Base-by-base conservation (phyloP, 1,140 invertebrate species). In the Andrena cerasifolii region DNA sequence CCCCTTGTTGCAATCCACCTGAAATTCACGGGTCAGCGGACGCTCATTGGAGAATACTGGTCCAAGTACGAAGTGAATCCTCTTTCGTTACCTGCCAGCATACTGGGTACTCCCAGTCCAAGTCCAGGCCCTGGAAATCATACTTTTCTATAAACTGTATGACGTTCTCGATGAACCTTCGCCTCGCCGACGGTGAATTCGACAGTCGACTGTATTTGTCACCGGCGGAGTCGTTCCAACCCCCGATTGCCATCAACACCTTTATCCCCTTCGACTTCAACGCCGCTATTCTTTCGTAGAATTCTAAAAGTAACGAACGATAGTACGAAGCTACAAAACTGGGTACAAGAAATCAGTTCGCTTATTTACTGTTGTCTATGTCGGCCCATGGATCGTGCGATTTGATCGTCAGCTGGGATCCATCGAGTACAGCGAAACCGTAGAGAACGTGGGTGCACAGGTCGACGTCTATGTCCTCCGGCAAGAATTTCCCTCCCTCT, bases 1-100 rank as follows among this genome's bases (percentile, higher is more conserved):
- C 0, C 96, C 96, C 88, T 95, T 96, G 16, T 94, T 94, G 82
- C 97, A 97, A 82, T 97, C 95, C 0, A 96, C 96, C 93, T 94
- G 62, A 49, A 73, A 70, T 40, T 70, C 31, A 78, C 59, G 12
- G 10, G 16, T 76, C 26, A 49, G 40, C 45, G 47, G 28, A 18
- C 47, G 31, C 40, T 12, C 71, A n/a, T n/a, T n/a, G n/a, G n/a
- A n/a, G n/a, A n/a, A n/a, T n/a, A n/a, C n/a, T n/a, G n/a, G n/a
- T n/a, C n/a, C n/a, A n/a, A n/a, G n/a, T n/a, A n/a, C n/a, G n/a
- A n/a, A n/a, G n/a, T n/a, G n/a, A n/a, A 8, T 14, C 0, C 54
- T 24, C 31, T 4, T n/a, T 45, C 16, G 16, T 61, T 82, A 94
- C 94, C 91, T 95, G 94, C 94, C 94, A 95, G 78, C 94, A 94